Base-by-base conservation (phyloP, 2,888 invertebrate genomes). In the Scaptomyza cyrtandrae region DNA sequence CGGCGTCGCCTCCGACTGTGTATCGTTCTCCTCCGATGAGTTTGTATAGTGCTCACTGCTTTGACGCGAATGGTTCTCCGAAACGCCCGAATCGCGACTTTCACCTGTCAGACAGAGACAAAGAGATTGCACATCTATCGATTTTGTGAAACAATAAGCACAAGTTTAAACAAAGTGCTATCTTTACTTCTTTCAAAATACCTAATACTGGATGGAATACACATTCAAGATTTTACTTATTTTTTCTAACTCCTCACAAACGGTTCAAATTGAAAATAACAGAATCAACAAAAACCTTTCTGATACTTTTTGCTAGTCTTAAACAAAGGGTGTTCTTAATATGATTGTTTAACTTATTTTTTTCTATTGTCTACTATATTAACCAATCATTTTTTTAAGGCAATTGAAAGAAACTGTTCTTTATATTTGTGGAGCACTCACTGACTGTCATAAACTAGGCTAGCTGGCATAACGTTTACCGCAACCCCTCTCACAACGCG, bases 31-130 rank as follows among this genome's bases (percentile, higher is more conserved):
- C 88, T 96, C 96, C 7, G 96, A 96, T 68, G 95, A 95, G 52
- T 94, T 94, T 9, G 95, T 95, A 91, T 95, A 95, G 5, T 95
- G 95, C 93, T 96, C 96, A 91, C 96, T 96, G 88, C 96, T 96
- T 90, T 96, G 96, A 81, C 96, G 94, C 87, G 96, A 96, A 86
- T 96, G 96, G 80, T 95, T 94, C 81, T 94, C 94, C 0, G 94
- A 94, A 1, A 97, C 95, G 0, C 96, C 96, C 0, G 96, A 96
- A 91, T 96, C 96, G 59, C 96, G 94, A 78, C 95, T 95, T 80
- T 95, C 95, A 56, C 94, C 93, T 89, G 58, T 11, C 24, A 24
- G 24, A 24, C 24, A 11, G 24, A n/a, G n/a, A 35, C 35, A 35
- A 24, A 24, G n/a, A n/a, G 37, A 14, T 35, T 13, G 2, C 19